Evolutionary conservation across 35 echinoderm and acorn worm genomes (phyloP), one percentile per base, ranked within the genome.

Genomic region (Patiria miniata): DNA sequence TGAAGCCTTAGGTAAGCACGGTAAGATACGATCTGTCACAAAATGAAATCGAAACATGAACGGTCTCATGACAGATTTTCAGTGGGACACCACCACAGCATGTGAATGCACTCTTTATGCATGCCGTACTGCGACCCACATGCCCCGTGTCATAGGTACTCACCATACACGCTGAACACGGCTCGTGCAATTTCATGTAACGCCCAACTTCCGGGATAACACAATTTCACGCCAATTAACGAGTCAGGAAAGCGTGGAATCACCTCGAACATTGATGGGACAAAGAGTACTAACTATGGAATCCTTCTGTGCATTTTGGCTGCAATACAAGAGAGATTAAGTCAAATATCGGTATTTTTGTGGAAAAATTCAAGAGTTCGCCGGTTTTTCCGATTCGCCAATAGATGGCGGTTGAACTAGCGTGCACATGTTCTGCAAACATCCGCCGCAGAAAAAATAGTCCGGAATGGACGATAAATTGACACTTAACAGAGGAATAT

Each of bases 121-220:
- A n/a, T n/a, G n/a, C n/a, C n/a, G n/a, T n/a, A n/a, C n/a, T n/a
- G n/a, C n/a, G n/a, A n/a, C n/a, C n/a, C n/a, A n/a, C n/a, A n/a
- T n/a, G n/a, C n/a, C n/a, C n/a, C n/a, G n/a, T n/a, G n/a, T n/a
- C n/a, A n/a, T n/a, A n/a, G n/a, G 65, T 73, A 73, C 65, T 73
- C 65, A 73, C 65, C 65, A 73, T 73, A 34, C 34, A 73, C 65
- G 34, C 26, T 73, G 65, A 26, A 26, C 14, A 3, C 29, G 29
- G 65, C 21, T 30, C 29, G 30, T 73, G 65, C 65, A 73, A 34
- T 36, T 73, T 73, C 26, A 73, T 73, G 65, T 73, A 73, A 73
- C 65, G 65, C 65, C 83, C 53, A 61, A 86, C 83, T 86, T 86
- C 83, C 83, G 83, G 83, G 83, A 76, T 81, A 81, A 81, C 78